Percentiles rank a stretch among this genome's conserved stretches.
Conservation (phyloP, 1,140 invertebrate genomes). For the Apis laboriosa region DNA sequence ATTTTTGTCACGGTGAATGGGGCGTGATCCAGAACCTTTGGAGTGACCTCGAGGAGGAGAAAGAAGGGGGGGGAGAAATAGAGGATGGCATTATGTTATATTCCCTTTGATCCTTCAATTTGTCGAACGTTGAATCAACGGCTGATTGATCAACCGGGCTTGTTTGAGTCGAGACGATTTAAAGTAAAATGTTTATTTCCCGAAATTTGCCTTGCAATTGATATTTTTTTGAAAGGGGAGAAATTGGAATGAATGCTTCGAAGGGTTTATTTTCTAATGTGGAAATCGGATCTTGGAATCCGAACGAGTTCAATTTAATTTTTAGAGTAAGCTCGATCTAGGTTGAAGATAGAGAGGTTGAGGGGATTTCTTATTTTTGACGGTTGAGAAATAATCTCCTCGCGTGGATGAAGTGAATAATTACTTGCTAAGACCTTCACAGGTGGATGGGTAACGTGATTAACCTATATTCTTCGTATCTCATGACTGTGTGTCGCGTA, state of each 20-base stretch:
- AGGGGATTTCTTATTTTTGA: neutral
- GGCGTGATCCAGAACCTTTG: too few species aligned
- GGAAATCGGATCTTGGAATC: too few species aligned
- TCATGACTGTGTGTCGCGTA: neutral
- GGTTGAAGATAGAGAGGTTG: too few species aligned
- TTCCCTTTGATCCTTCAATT: constrained; percentile 18
- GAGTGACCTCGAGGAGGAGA: neutral
- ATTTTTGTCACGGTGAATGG: constrained; percentile 12
- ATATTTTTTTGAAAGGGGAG: too few species aligned
- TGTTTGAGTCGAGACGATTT: neutral
- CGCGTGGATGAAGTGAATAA: neutral
- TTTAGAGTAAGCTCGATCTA: neutral
- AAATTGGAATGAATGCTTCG: too few species aligned
- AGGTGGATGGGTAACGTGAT: constrained; percentile 4
- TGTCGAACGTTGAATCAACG: constrained; percentile 15
- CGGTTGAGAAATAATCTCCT: neutral
- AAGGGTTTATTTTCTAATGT: too few species aligned
- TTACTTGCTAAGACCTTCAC: neutral
- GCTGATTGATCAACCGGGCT: neutral
- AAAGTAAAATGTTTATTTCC: too few species aligned
- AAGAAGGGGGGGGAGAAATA: neutral
- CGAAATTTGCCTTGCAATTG: too few species aligned
- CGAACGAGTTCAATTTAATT: too few species aligned
- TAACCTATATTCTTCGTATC: constrained; percentile 20
- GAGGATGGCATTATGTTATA: constrained; percentile 3